These are phyloP conservation scores for Paradoxurus hermaphroditus DNA, from an alignment of 2,113 vertebrate species.

Conservation along the genomic window DNA sequence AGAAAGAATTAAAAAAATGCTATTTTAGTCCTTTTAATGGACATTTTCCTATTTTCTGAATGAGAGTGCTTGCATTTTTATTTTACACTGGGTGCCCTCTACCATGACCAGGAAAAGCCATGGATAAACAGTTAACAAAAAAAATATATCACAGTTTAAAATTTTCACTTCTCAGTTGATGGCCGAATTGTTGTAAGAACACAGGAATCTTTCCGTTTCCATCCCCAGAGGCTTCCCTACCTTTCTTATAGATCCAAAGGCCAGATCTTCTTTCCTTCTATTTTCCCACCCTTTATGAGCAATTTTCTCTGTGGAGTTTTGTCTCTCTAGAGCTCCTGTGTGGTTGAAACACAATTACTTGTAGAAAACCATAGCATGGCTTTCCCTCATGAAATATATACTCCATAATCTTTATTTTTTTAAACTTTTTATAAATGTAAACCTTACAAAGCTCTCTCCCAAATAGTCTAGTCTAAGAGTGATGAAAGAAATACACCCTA, in stretches of 20 bases:
- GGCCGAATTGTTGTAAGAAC: not conserved
- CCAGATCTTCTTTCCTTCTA: not conserved
- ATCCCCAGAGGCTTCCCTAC: not conserved
- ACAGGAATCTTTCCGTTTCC: not conserved
- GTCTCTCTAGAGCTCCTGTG: not conserved
- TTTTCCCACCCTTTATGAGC: not conserved
- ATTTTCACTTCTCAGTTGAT: not conserved
- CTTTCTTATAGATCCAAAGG: not conserved
- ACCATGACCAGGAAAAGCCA: not conserved
- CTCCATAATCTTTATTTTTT: not conserved
- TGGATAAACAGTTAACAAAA: not conserved
- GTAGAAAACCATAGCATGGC: not conserved
- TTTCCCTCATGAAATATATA: not conserved
- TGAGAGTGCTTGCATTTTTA: not conserved
- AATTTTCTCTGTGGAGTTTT: not conserved
- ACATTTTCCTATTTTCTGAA: not conserved
- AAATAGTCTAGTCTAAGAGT: not conserved
- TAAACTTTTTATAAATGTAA: not conserved
- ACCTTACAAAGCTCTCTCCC: not conserved
- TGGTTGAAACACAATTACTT: not conserved
- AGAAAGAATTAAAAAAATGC: not conserved
- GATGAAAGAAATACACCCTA: not conserved
- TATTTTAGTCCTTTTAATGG: not conserved
- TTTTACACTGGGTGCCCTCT: not conserved
- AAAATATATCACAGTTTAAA: not conserved